phyloP scores from a whole-genome alignment of 64 coral and sea anemone genomes.

The Montipora foliosa region DNA sequence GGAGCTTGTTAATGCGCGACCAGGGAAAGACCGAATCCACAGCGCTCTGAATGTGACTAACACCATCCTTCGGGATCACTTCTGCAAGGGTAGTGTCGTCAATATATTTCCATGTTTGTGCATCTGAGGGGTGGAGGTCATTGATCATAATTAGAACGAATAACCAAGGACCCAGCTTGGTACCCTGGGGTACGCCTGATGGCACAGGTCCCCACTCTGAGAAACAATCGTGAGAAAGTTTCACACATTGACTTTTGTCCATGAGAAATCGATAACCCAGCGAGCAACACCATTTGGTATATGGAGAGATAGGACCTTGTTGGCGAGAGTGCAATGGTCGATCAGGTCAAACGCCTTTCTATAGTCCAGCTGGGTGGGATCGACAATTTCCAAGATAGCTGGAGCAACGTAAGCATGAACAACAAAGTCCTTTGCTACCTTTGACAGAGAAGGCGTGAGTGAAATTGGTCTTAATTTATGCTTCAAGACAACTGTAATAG shows the following conservation, averaged over 20 bases:
- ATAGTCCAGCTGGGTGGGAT: constrained; percentile 22
- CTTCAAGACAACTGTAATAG: too few relatives aligned
- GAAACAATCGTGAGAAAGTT: constrained; percentile 77
- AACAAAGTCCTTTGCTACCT: constrained; percentile 59
- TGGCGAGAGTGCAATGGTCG: constrained; percentile 34
- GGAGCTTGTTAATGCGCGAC: constrained; percentile 54
- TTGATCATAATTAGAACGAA: constrained; percentile 77
- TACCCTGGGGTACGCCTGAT: constrained; percentile 62
- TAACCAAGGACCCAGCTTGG: constrained; percentile 76
- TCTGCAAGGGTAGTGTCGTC: constrained; percentile 57
- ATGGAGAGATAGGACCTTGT: constrained; percentile 56
- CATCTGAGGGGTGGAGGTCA: constrained; percentile 61
- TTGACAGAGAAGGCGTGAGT: constrained; percentile 56
- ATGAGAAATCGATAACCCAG: constrained; percentile 60
- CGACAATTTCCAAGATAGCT: too few relatives aligned
- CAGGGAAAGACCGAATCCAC: constrained; percentile 48
- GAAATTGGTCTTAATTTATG: background rate
- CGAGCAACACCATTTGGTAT: constrained; percentile 70
- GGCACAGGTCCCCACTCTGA: constrained; percentile 76
- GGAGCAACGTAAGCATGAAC: too few relatives aligned
- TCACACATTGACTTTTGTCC: constrained; percentile 60
- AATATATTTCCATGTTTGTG: constrained; percentile 64
- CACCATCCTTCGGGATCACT: constrained; percentile 57
- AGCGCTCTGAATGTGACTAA: constrained; percentile 43
- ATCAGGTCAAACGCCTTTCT: constrained; percentile 55